Conservation (phyloP, 64 coral and sea anemone species). For the Montipora sp. region DNA sequence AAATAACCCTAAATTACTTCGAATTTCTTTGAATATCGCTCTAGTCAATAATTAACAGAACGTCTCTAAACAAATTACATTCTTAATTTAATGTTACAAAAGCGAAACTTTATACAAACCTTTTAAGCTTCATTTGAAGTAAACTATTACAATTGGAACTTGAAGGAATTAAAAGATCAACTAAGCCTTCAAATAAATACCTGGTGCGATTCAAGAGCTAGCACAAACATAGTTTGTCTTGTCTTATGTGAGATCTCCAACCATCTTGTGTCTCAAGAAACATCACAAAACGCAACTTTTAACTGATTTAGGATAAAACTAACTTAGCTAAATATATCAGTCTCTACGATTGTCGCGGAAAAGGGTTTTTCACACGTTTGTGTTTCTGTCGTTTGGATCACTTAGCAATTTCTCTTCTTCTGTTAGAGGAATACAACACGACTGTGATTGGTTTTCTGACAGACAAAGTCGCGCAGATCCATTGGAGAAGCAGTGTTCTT, state of each 20-base stretch:
- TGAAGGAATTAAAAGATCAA: too few species aligned
- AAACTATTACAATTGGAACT: too few species aligned
- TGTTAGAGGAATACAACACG: conserved; percentile 6
- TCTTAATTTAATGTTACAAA: background rate
- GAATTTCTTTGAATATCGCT: background rate
- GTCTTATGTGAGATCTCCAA: too few species aligned
- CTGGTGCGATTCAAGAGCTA: too few species aligned
- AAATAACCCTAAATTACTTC: background rate
- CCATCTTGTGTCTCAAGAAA: too few species aligned
- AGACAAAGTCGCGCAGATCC: background rate
- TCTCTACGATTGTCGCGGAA: too few species aligned
- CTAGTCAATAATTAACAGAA: background rate
- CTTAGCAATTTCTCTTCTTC: background rate
- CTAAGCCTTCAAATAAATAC: too few species aligned
- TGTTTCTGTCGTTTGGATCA: conserved; percentile 19
- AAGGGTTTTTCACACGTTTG: background rate
- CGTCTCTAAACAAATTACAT: background rate
- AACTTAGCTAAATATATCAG: background rate
- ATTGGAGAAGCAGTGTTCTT: background rate
- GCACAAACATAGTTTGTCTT: background rate
- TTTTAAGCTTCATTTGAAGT: background rate
- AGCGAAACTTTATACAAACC: conserved; percentile 9
- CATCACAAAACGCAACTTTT: background rate
- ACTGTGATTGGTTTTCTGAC: background rate
- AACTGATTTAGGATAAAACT: background rate